These are phyloP conservation scores for Charaxes varanes DNA, from an alignment of 1,140 invertebrate genomes.

Conservation along the genomic window DNA sequence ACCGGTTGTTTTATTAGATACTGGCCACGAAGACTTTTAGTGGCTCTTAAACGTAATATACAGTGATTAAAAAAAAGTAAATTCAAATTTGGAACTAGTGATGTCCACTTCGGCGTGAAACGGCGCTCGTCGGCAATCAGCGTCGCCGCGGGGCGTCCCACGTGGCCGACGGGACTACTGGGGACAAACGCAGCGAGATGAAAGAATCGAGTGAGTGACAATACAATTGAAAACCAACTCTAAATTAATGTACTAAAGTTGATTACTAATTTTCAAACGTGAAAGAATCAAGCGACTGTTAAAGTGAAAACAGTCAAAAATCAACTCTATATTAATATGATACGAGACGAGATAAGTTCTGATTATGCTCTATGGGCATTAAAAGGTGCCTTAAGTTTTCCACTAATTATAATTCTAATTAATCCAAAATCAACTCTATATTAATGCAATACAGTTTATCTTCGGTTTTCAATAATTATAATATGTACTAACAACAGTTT, in stretches of 20 bases:
- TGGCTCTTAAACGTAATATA: slow-evolving; percentile 5
- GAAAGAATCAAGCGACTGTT: no score
- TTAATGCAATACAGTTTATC: not conserved
- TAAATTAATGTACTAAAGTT: not conserved
- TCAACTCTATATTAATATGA: no score
- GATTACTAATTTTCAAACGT: no score
- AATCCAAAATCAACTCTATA: not conserved
- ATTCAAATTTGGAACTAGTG: slow-evolving; percentile 42
- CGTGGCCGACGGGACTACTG: slow-evolving; percentile 39
- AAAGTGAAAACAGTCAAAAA: no score
- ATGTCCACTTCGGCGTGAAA: slow-evolving; percentile 44
- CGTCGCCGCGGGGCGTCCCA: slow-evolving; percentile 49
- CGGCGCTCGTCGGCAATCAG: slow-evolving; percentile 56
- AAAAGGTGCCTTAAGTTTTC: slow-evolving; percentile 26
- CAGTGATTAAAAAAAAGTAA: slow-evolving; percentile 20
- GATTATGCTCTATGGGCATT: no score
- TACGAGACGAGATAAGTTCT: no score
- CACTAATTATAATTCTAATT: slow-evolving; percentile 52
- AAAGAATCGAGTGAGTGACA: slow-evolving; percentile 29
- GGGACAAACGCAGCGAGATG: slow-evolving; percentile 31
- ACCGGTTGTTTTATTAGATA: slow-evolving; percentile 2
- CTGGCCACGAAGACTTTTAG: slow-evolving; percentile 6
- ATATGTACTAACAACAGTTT: slow-evolving; percentile 31
- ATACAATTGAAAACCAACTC: slow-evolving; percentile 10
- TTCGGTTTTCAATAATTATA: no score